Percentiles rank a stretch among this genome's conserved stretches.
phyloP scores from a whole-genome alignment of 2,888 invertebrate species.

The Limenitis camilla region DNA sequence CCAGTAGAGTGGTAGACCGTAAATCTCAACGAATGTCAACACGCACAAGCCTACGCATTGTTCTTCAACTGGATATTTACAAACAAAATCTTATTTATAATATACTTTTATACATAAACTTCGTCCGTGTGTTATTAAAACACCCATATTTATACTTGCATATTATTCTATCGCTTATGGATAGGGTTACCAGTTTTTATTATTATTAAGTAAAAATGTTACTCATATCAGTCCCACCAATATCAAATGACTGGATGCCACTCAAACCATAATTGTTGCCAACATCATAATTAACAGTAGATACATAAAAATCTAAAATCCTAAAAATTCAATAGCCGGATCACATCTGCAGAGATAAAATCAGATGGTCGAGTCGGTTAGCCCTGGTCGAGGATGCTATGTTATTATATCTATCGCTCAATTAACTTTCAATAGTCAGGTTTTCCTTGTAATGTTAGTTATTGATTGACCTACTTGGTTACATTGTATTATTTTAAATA shows the following conservation, averaged over 20 bases:
- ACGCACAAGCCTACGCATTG: slow-evolving; percentile 41
- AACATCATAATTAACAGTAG: no score
- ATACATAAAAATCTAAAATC: no score
- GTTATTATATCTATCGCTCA: background rate
- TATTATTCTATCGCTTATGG: background rate
- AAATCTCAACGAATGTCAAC: slow-evolving; percentile 6
- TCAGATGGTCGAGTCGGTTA: no score
- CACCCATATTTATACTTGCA: slow-evolving; percentile 29
- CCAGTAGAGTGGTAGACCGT: background rate
- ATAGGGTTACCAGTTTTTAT: no score
- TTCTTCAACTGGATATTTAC: slow-evolving; percentile 52
- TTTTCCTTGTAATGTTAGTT: background rate
- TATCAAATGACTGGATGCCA: no score
- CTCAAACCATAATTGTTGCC: no score
- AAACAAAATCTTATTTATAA: slow-evolving; percentile 40
- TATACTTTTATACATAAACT: slow-evolving; percentile 28
- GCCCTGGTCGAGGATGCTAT: background rate
- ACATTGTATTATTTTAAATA: slow-evolving; percentile 2
- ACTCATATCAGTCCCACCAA: no score
- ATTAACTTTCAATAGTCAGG: background rate
- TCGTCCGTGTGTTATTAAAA: slow-evolving; percentile 32
- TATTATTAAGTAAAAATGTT: no score
- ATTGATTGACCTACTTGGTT: slow-evolving; percentile 1
- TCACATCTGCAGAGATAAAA: no score
- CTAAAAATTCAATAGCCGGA: no score